Evolutionary conservation across 2,113 vertebrate species (phyloP), one percentile per base, ranked within the genome.

Genomic region (Coregonus clupeaformis): DNA sequence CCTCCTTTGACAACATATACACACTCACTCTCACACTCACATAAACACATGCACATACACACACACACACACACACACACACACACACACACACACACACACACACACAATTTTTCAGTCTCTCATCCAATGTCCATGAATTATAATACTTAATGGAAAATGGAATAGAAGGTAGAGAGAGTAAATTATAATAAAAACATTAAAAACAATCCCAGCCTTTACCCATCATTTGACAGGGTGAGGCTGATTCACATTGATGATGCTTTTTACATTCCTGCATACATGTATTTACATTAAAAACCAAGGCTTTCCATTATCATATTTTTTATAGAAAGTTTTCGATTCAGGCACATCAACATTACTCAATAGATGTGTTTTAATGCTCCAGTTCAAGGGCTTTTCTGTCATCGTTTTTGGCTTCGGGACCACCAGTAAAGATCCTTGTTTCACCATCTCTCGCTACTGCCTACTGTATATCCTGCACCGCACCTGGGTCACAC

Each of bases 141-240:
- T 72, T 64, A 62, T 63, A 62, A 42, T 42, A 11, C 20, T 60
- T 62, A 72, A 72, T 72, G 11, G 57, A 60, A 72, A 72, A 72
- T 72, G 36, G 22, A 72, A 72, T 72, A 36, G 71, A n/a, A 63
- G n/a, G 32, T 62, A 32, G 71, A 36, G 57, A 12, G 57, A 4
- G 25, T 42, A 64, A 65, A 36, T 73, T 36, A 42, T 63, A 16
- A 27, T 65, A 60, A 64, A 73, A 24, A 63, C 64, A 67, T 30
- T 36, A 67, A 32, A 29, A 67, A 29, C 64, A 67, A 27, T 27
- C 27, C 27, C 27, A 27, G 2, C 2, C 27, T 27, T 27, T 27
- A 27, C 27, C 27, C 27, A 27, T 27, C 27, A 27, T 27, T 27
- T 1, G 27, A 27, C 27, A 64, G 57, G 57, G n/a, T 72, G 55